These are phyloP conservation scores for Plagodis dolabraria DNA, from an alignment of 2,888 invertebrate species.

Conservation along the genomic window DNA sequence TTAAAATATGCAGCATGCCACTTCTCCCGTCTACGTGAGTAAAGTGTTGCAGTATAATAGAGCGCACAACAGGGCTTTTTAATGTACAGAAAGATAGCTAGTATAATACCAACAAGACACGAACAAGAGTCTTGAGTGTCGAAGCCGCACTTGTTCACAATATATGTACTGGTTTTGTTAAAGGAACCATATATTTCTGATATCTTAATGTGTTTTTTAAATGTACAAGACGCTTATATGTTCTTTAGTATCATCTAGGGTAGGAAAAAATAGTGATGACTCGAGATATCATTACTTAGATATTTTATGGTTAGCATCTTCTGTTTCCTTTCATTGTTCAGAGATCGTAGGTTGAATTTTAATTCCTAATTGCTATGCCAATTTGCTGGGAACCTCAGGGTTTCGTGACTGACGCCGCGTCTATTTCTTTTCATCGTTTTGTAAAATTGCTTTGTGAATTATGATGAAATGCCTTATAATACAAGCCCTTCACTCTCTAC, in stretches of 20 bases:
- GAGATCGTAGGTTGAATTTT: constrained; percentile 27
- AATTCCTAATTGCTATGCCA: constrained; percentile 24
- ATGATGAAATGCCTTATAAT: constrained; percentile 7
- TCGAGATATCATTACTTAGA: no score
- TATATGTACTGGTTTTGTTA: no score
- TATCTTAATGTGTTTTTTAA: neutral
- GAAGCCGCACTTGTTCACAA: no score
- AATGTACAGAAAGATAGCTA: no score
- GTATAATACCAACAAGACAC: no score
- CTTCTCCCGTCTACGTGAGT: no score
- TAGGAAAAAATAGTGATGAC: neutral
- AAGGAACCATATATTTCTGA: no score
- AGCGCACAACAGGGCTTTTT: no score
- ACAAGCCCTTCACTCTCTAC: constrained; percentile 5
- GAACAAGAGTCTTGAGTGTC: no score
- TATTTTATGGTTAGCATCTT: no score
- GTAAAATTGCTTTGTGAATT: constrained; percentile 5
- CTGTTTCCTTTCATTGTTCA: constrained; percentile 24
- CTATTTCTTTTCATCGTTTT: constrained; percentile 8
- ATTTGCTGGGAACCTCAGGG: constrained; percentile 13
- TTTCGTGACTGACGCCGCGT: constrained; percentile 15
- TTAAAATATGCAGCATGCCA: no score
- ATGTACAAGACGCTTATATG: neutral
- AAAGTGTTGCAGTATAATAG: no score
- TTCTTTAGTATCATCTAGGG: neutral